Evolutionary conservation across 2,113 vertebrate species (phyloP), one percentile per base, ranked within the genome.

Genomic region (Gasterosteus aculeatus): DNA sequence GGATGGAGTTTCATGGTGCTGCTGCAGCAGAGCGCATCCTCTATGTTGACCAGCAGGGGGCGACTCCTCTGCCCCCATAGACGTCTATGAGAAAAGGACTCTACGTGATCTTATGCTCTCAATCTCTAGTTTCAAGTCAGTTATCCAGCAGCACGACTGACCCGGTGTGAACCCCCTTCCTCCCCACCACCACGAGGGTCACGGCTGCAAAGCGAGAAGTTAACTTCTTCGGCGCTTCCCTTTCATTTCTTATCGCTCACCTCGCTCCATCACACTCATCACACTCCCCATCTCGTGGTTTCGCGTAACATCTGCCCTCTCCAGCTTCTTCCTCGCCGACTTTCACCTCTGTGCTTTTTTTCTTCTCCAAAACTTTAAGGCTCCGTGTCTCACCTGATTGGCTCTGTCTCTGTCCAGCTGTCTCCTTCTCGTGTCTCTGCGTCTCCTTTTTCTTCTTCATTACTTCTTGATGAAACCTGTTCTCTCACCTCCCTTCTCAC

Each of bases 381-480:
- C 66, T 79, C 70, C 60, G 67, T 69, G 62, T 83, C 62, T 83
- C 75, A 83, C 74, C 72, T 66, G 19, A 19, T 58, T 54, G 62
- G 8, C 49, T 51, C 46, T 18, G 18, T 51, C 79, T 72, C 84
- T 46, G 26, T 79, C 71, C 73, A 42, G 70, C 75, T 31, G 56
- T 71, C 56, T 59, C 51, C 44, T 75, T 49, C 64, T 31, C 69
- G 2, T 49, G 44, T 67, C 73, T 66, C 33, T 59, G 15, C 16
- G 56, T 77, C 54, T 57, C n/a, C 46, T 83, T 73, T 77, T 46
- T 46, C 12, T 54, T 69, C 77, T 66, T 87, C 76, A 75, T 87
- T 76, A 83, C 56, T 63, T 78, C 74, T 78, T 84, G 73, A 81
- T 81, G 74, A 75, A n/a, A 33, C 65, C 61, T 11, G 16, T 59